Conservation (phyloP, 2,888 invertebrate species). For the Meteorus colon region DNA sequence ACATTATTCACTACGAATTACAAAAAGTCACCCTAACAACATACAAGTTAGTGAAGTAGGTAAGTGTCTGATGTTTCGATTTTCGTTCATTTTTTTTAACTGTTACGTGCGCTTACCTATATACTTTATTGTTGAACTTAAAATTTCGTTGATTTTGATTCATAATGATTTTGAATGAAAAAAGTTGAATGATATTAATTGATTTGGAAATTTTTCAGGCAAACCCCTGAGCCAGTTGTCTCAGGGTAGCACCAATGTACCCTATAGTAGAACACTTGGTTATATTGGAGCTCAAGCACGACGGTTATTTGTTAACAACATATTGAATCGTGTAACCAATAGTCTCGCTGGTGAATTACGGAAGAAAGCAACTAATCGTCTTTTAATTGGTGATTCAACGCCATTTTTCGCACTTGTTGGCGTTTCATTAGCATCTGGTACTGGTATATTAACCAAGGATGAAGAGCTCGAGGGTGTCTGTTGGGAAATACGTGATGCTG, state of each 20-base stretch:
- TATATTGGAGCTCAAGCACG: constrained; percentile 78
- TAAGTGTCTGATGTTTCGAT: constrained; percentile 52
- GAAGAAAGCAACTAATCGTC: constrained; percentile 78
- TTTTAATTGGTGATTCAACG: constrained; percentile 80
- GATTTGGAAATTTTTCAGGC: constrained; percentile 54
- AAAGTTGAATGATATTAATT: constrained; percentile 4
- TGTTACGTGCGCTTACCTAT: no score
- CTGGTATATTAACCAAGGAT: constrained; percentile 83
- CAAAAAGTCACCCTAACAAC: constrained; percentile 63
- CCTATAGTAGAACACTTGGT: constrained; percentile 60
- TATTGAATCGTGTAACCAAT: constrained; percentile 81
- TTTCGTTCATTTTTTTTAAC: background rate
- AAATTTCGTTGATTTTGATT: background rate
- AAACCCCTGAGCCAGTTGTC: constrained; percentile 68
- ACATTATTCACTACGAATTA: constrained; percentile 56
- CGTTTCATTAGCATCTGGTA: constrained; percentile 82
- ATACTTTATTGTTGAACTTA: background rate
- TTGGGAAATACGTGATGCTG: constrained; percentile 82
- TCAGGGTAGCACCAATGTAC: constrained; percentile 60
- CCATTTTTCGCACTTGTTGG: constrained; percentile 85
- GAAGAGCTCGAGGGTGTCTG: constrained; percentile 86
- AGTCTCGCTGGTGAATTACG: constrained; percentile 79
- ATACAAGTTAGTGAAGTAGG: constrained; percentile 71
- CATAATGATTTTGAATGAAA: background rate
- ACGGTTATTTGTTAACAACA: constrained; percentile 81